Evolutionary conservation across 1,140 invertebrate genomes (phyloP), one percentile per base, ranked within the genome.

Genomic region (Eriocheir sinensis): DNA sequence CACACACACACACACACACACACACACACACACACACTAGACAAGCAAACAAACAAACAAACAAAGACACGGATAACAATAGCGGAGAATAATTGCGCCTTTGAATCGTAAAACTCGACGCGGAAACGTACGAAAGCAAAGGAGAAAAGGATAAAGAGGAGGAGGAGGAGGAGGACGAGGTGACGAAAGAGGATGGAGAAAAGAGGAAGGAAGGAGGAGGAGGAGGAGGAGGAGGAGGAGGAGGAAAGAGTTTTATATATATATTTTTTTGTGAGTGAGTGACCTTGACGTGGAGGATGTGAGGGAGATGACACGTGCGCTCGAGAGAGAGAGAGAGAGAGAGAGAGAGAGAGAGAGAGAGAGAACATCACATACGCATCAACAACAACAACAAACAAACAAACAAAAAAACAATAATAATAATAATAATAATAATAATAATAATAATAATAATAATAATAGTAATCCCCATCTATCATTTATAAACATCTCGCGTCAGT

Each of bases 281-380:
- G 60, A 72, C 60, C 60, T 72, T 72, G 60, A 21, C 2, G 21
- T 72, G 21, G 60, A 27, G 60, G 60, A 72, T n/a, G 27, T 72
- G 60, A 72, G 60, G n/a, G 60, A 53, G 48, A n/a, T n/a, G n/a
- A n/a, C n/a, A n/a, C n/a, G n/a, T n/a, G 48, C 48, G 21, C 48
- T 9, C 21, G 48, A 9, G 8, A 72, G 60, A 72, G 60, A 72
- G 60, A 72, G 60, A 72, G 60, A 72, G 60, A 72, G 60, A 72
- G 60, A 72, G 60, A 72, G 60, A 72, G 60, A 72, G 60, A 72
- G 60, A 72, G 60, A 72, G 60, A 72, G 60, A 72, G 60, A 72
- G 60, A 72, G 60, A 72, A n/a, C n/a, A n/a, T n/a, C n/a, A n/a
- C n/a, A n/a, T n/a, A n/a, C n/a, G n/a, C n/a, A n/a, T n/a, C n/a